phyloP scores from a whole-genome alignment of 2,888 invertebrate genomes.

The Xanthostigma xanthostigma region DNA sequence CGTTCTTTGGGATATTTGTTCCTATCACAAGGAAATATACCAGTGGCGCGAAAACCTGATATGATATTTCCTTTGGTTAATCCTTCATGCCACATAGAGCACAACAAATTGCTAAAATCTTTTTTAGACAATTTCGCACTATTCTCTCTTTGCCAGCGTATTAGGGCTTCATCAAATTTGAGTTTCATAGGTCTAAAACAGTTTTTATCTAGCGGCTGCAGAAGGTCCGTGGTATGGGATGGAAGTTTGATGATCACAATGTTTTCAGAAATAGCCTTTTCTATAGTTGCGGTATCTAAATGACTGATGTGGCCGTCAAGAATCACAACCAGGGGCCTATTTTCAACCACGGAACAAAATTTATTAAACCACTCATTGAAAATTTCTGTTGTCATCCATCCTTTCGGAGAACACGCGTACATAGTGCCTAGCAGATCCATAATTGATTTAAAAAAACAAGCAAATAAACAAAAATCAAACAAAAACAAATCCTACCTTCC shows the following conservation, averaged over 20 bases:
- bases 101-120: slow-evolving; percentile 9
- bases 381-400: no score
- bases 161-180: slow-evolving; percentile 6
- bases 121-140: slow-evolving; percentile 3
- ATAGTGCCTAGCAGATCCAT: neutral
- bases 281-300: no score
- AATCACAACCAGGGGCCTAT: no score
- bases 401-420: slow-evolving; percentile 2
- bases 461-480: neutral
- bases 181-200: slow-evolving; percentile 9
- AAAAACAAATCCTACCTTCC: neutral
- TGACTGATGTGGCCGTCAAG: no score
- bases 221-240: slow-evolving; percentile 7
- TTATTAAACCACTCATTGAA: no score
- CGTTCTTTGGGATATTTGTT: slow-evolving; percentile 1
- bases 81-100: slow-evolving; percentile 7
- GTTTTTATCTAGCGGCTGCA: slow-evolving; percentile 8
- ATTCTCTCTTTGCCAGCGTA: slow-evolving; percentile 9
- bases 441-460: neutral
- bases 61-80: slow-evolving; percentile 5
- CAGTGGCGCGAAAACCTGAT: slow-evolving; percentile 6
- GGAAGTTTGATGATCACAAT: neutral
- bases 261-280: no score
- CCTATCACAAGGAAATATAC: slow-evolving; percentile 7
- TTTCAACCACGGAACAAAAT: no score